Base-by-base conservation (phyloP, 2,888 invertebrate genomes). In the Thecocarcelia acutangulata region DNA sequence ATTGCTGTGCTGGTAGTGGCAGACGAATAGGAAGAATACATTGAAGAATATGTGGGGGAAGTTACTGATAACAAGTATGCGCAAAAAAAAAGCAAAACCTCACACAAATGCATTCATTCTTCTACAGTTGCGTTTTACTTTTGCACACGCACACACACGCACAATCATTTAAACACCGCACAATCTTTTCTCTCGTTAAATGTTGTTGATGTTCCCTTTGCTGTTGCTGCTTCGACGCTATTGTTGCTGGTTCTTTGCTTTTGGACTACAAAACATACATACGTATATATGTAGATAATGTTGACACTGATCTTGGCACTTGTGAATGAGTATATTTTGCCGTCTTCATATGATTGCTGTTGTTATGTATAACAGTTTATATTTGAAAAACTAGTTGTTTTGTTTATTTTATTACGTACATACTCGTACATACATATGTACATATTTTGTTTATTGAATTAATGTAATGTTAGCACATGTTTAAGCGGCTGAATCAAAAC, bases 281-380 rank as follows among this genome's bases (percentile, higher is more conserved):
- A 33, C 9, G 9, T 8, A 33, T 8, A 9, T 8, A 33, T 59
- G 63, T 64, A 69, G 42, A 54, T 33, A 50, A 15, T 46, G 58
- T 44, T 74, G 77, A 78, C 78, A 82, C 56, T 82, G 78, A 82
- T 82, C 82, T 82, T 82, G 82, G 70, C 78, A 75, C 82, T 77
- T 69, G 68, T 64, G 70, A 59, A 37, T 44, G 19, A n/a, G 28
- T 61, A 52, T 19, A 33, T 58, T 63, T 63, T 48, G 19, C 42
- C 40, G 12, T 40, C 19, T 48, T 42, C 15, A 17, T 44, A 37
- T 15, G 9, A 1, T 75, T 59, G 12, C 61, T 48, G n/a, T 61
- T 54, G 13, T 37, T 76, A 17, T 64, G 24, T 15, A 46, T 19
- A 64, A 48, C 28, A 64, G 0, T 54, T 12, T 52, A 42, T 58